Conservation (phyloP, 1,140 invertebrate genomes). For the Aleiodes sp. region DNA sequence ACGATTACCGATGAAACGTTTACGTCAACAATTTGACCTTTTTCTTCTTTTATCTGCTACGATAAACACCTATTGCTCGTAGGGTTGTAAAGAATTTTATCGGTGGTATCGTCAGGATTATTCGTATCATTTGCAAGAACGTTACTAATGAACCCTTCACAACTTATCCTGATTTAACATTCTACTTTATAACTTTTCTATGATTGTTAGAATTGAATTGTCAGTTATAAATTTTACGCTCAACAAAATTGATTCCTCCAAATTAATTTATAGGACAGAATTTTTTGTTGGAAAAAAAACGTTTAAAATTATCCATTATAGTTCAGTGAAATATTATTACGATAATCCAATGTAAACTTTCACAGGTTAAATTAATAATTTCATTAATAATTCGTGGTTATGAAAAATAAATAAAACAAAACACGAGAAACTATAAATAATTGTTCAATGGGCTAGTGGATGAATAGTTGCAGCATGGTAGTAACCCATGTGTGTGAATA, state of each 20-base stretch:
- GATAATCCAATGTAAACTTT: conserved; percentile 3
- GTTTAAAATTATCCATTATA: too few relatives aligned
- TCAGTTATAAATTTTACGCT: too few relatives aligned
- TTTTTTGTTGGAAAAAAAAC: too few relatives aligned
- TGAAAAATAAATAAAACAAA: background rate
- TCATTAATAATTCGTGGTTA: conserved; percentile 4
- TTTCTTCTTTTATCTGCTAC: conserved; percentile 2
- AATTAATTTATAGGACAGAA: too few relatives aligned
- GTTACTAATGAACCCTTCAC: too few relatives aligned
- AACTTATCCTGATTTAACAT: too few relatives aligned
- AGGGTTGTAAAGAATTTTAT: background rate
- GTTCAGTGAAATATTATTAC: background rate
- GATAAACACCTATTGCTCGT: background rate
- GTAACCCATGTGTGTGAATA: background rate
- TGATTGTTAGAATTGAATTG: too few relatives aligned
- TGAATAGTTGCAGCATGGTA: background rate
- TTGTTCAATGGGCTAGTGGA: background rate
- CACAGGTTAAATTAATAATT: conserved; percentile 9
- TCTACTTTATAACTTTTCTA: too few relatives aligned
- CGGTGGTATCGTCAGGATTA: too few relatives aligned
- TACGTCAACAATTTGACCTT: background rate
- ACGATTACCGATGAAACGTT: background rate
- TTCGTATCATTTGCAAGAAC: too few relatives aligned
- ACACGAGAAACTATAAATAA: conserved; percentile 14
- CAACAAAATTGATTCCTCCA: too few relatives aligned